Evolutionary conservation across 2,888 invertebrate species (phyloP), one percentile per base, ranked within the genome.

Genomic region (Lamellibrachia satsuma): DNA sequence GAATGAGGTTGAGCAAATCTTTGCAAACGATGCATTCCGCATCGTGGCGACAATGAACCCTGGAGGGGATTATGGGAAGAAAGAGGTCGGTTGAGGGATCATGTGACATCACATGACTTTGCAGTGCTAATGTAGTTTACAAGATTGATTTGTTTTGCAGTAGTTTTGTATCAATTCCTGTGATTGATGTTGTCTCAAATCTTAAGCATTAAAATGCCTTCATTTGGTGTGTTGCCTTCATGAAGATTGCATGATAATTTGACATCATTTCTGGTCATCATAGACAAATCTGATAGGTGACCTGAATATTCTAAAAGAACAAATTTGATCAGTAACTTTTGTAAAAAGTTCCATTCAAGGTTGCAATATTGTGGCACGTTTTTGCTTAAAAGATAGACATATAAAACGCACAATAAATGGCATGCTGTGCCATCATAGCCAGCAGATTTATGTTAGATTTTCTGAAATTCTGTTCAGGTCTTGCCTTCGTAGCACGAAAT

Each of bases 31-130:
- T 7, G 97, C 97, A 11, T 99, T 99, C 96, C 98, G 98, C 95
- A 98, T 99, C 95, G 97, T 99, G 93, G 99, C 98, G 2, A 99
- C 99, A 0, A 99, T 99, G 99, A 99, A 99, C 97, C 99, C 99
- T 8, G 99, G 99, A 15, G 99, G 99, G 0, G 99, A 99, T 97
- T 99, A 98, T 96, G 99, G 99, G 3, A 99, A 99, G 96, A 99
- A 99, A 96, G 99, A 99, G 97, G 97, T 97, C 94, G 93, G 94
- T 91, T 52, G 51, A 7, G 9, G 15, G 75, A 6, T 75, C 22
- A 22, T 15, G 22, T 75, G n/a, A 75, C 75, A 60, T 22, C 52
- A 39, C 52, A 15, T 39, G 11, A 91, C 39, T 52, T 52, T 52
- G 52, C n/a, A 52, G 22, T 90, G 27, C 9, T 55, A 4, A 22